A percentile compares a stretch with the other conserved stretches of the same genome.
phyloP scores from a whole-genome alignment of 2,888 invertebrate genomes.

The Rhagonycha lutea region DNA sequence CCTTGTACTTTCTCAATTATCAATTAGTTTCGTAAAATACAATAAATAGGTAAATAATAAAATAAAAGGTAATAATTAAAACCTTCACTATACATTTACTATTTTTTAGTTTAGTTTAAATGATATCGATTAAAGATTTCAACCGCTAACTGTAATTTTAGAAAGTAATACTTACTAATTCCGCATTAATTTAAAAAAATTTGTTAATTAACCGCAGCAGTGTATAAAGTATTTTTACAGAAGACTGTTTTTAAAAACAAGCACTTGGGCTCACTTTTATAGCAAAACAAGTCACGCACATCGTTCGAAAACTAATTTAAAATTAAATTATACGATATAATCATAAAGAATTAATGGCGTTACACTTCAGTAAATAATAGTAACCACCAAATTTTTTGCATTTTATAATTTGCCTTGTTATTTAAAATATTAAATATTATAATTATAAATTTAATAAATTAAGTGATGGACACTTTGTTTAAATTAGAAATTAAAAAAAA shows the following conservation, averaged over 20 bases:
- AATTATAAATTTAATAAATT: constrained; percentile 2
- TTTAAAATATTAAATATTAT: not conserved
- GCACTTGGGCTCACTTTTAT: not conserved
- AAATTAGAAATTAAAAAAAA: not conserved
- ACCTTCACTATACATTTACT: not conserved
- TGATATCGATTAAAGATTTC: not conserved
- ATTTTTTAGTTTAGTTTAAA: not conserved
- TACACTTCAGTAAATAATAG: constrained; percentile 12
- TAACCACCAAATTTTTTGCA: constrained; percentile 1
- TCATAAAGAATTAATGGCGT: constrained; percentile 14
- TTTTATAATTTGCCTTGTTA: constrained; percentile 1
- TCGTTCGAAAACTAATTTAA: constrained; percentile 13
- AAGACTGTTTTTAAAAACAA: constrained; percentile 4
- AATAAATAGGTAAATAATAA: not conserved
- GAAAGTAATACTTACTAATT: not conserved
- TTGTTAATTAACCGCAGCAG: constrained; percentile 6
- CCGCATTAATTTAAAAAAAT: not conserved
- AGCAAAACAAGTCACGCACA: constrained; percentile 8
- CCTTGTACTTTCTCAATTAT: not conserved
- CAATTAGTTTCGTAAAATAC: not conserved
- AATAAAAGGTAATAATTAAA: not conserved
- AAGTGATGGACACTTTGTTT: not conserved
- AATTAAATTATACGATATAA: constrained; percentile 16
- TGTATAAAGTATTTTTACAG: not conserved
- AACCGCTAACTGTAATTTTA: not conserved